Evolutionary conservation across 2,113 vertebrate species (phyloP).

Genomic region (Alethe diademata): DNA sequence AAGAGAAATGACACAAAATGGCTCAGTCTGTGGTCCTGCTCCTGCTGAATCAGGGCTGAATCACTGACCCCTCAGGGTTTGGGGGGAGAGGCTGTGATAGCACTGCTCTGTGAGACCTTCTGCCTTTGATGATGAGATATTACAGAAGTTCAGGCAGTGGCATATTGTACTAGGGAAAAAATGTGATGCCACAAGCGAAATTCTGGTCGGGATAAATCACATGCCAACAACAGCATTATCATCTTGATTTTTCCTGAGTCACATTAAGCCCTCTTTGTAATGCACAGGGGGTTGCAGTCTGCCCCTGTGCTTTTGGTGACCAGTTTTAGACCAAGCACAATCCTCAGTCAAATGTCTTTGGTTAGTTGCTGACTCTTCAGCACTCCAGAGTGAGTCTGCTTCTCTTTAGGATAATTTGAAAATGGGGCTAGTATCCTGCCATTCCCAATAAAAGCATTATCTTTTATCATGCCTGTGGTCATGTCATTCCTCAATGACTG

Average conservation of each 20-base stretch:
- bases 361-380: not conserved
- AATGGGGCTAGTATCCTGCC: not conserved
- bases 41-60: not conserved
- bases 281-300: not conserved
- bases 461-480: accelerated
- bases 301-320: not conserved
- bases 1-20: not conserved
- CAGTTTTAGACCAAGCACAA: not conserved
- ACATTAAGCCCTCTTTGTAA: not conserved
- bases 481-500: not conserved
- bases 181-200: not conserved
- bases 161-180: not conserved
- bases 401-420: not conserved
- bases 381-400: not conserved
- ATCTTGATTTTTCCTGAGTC: not conserved
- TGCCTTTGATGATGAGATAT: not conserved
- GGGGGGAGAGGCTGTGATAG: not conserved
- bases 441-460: not conserved
- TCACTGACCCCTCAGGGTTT: not conserved
- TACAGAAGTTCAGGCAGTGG: not conserved
- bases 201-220: not conserved
- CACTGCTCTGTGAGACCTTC: accelerated
- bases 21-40: not conserved
- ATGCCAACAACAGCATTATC: not conserved
- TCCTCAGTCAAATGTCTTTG: not conserved